phyloP scores from a whole-genome alignment of 2,797 vertebrate genomes.

The Peromyscus attwateri region DNA sequence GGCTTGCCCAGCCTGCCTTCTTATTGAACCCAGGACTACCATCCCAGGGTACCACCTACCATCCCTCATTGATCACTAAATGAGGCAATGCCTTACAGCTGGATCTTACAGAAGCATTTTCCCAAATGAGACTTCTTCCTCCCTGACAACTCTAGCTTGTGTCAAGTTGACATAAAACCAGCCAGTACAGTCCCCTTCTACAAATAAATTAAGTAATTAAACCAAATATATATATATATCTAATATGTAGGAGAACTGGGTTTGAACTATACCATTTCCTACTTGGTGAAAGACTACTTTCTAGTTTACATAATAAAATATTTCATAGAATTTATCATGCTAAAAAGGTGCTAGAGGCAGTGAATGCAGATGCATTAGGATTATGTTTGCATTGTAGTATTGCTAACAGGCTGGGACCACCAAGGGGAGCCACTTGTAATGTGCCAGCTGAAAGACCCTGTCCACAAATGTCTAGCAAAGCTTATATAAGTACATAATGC shows the following conservation, averaged over 20 bases:
- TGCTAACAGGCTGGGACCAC: neutral
- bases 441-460: neutral
- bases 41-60: neutral
- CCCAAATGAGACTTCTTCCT: neutral
- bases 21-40: neutral
- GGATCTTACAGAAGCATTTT: neutral
- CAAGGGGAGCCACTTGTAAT: neutral
- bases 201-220: constrained; percentile 10
- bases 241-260: neutral
- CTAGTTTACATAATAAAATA: neutral
- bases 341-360: neutral
- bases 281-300: neutral
- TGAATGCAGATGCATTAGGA: constrained; percentile 8
- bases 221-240: neutral
- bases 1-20: neutral
- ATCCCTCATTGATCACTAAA: neutral
- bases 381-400: constrained; percentile 24
- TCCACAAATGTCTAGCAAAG: neutral
- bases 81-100: neutral
- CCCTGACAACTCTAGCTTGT: neutral
- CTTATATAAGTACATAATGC: neutral
- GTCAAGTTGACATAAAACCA: neutral
- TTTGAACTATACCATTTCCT: neutral
- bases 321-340: constrained; percentile 42
- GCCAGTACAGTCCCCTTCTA: neutral